Evolutionary conservation across 2,113 vertebrate genomes (phyloP).

Genomic region (Planiliza haematocheilus): DNA sequence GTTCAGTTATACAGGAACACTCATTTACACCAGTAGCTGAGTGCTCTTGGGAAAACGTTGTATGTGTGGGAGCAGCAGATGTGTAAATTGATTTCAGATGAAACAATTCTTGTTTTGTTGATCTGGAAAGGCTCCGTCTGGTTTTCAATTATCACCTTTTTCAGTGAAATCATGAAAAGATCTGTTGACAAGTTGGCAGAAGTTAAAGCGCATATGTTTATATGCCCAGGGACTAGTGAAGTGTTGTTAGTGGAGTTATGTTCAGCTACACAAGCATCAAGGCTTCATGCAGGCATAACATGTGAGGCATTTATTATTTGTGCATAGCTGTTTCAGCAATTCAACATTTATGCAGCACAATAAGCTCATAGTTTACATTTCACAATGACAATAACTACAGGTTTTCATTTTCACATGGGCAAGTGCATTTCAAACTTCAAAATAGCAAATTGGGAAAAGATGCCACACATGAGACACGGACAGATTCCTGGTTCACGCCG

Average conservation of each 20-base stretch:
- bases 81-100: conserved; percentile 40
- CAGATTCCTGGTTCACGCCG: too few species aligned
- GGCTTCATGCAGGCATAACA: not conserved
- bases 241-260: not conserved
- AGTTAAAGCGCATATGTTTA: not conserved
- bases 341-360: too few species aligned
- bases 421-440: not conserved
- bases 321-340: too few species aligned
- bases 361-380: too few species aligned
- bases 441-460: too few species aligned
- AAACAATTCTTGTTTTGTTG: not conserved
- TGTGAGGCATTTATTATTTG: not conserved
- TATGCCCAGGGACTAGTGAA: not conserved
- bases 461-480: too few species aligned
- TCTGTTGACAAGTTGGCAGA: conserved; percentile 11
- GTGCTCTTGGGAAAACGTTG: not conserved
- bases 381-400: too few species aligned
- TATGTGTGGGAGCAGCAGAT: conserved; percentile 3
- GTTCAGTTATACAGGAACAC: not conserved
- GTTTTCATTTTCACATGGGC: not conserved
- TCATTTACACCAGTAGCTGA: conserved; percentile 24
- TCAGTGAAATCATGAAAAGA: not conserved
- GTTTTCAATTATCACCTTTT: not conserved
- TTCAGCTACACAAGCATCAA: not conserved
- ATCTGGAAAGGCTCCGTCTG: conserved; percentile 14